Evolutionary conservation across 2,797 vertebrate genomes (phyloP).

Genomic region (Scarus forsteni): DNA sequence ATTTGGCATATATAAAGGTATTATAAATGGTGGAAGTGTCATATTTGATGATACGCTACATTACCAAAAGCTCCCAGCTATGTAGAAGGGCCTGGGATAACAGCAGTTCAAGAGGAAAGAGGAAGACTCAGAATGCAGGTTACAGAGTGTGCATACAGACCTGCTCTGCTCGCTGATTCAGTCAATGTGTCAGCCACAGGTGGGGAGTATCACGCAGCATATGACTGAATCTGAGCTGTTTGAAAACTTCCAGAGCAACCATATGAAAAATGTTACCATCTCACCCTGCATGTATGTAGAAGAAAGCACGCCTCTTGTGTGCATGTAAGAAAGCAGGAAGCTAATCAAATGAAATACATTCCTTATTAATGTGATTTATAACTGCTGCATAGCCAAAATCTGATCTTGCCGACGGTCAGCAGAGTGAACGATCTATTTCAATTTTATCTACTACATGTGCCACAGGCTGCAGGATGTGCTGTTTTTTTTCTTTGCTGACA

Average conservation of each 20-base stretch:
- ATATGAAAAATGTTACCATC: slow-evolving; percentile 29
- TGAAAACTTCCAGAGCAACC: slow-evolving; percentile 61
- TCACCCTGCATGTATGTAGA: slow-evolving; percentile 35
- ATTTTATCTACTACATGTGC: slow-evolving; percentile 63
- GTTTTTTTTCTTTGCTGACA: slow-evolving; percentile 66
- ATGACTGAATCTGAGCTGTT: slow-evolving; percentile 58
- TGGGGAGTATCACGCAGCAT: slow-evolving; percentile 71
- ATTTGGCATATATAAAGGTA: slow-evolving; percentile 32
- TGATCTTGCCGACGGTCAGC: slow-evolving; percentile 63
- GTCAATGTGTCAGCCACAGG: slow-evolving; percentile 68
- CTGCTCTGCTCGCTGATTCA: slow-evolving; percentile 32
- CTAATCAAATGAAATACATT: slow-evolving; percentile 81
- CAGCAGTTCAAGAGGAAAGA: slow-evolving; percentile 25
- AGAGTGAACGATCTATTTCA: slow-evolving; percentile 72
- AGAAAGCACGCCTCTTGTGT: slow-evolving; percentile 28
- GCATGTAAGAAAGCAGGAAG: slow-evolving; percentile 66
- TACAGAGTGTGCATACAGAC: slow-evolving; percentile 41
- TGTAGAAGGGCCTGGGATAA: slow-evolving; percentile 26
- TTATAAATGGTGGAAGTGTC: slow-evolving; percentile 71
- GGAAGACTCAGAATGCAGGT: slow-evolving; percentile 10
- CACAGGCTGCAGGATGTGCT: slow-evolving; percentile 58
- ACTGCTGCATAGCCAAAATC: slow-evolving; percentile 64
- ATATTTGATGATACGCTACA: slow-evolving; percentile 61
- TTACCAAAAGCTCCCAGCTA: slow-evolving; percentile 53
- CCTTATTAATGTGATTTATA: slow-evolving; percentile 84